phyloP scores from a whole-genome alignment of 2,113 vertebrate species.

The Lampris incognitus region DNA sequence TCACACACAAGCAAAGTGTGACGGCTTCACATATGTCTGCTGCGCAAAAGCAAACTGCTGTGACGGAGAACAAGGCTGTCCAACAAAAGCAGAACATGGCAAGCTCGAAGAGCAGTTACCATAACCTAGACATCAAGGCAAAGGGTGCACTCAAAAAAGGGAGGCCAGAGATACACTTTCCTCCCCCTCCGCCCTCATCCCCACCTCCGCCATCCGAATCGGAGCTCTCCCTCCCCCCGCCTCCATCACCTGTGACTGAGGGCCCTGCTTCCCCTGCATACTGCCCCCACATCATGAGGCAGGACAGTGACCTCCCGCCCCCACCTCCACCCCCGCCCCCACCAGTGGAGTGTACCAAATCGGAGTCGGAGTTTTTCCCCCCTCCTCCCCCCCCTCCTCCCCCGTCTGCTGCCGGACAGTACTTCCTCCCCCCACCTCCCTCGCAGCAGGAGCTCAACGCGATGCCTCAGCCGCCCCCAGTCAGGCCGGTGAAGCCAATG shows the following conservation, averaged over 20 bases:
- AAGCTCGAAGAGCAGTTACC: slow-evolving; percentile 60
- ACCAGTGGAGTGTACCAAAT: slow-evolving; percentile 74
- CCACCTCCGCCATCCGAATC: slow-evolving; percentile 86
- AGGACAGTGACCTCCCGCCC: slow-evolving; percentile 83
- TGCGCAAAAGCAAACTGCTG: slow-evolving; percentile 56
- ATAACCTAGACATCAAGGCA: slow-evolving; percentile 58
- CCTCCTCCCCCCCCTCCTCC: slow-evolving; percentile 72
- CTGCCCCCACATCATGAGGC: slow-evolving; percentile 64
- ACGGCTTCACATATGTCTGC: slow-evolving; percentile 16
- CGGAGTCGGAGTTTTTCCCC: slow-evolving; percentile 78
- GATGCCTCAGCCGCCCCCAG: slow-evolving; percentile 66
- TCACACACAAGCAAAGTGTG: slow-evolving; percentile 48
- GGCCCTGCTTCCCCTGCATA: slow-evolving; percentile 54
- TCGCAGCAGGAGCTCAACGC: slow-evolving; percentile 79
- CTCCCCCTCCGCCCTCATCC: slow-evolving; percentile 84
- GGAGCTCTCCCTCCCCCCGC: slow-evolving; percentile 88
- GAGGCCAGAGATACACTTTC: slow-evolving; percentile 82
- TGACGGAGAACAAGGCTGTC: slow-evolving; percentile 40
- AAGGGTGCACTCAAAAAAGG: slow-evolving; percentile 70
- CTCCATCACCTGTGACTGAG: slow-evolving; percentile 83
- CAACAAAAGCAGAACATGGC: slow-evolving; percentile 68
- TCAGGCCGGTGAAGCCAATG: slow-evolving; percentile 63
- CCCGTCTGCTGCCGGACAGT: slow-evolving; percentile 51
- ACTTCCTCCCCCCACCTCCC: slow-evolving; percentile 78
- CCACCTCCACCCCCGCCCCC: slow-evolving; percentile 81